phyloP scores from a whole-genome alignment of 2,797 vertebrate species.

The Carduelis carduelis region DNA sequence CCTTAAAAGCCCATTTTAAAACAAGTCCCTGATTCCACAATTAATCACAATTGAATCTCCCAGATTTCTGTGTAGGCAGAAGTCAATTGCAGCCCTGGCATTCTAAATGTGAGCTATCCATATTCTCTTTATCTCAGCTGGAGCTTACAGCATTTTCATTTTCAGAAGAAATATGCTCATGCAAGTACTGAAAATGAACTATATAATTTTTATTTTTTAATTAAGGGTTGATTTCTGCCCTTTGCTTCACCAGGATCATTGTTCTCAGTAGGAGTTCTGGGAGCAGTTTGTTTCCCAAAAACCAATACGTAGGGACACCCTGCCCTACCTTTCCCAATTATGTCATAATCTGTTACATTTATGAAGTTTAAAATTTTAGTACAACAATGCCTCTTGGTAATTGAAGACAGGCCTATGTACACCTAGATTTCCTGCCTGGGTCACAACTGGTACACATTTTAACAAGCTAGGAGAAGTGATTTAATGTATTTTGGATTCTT shows the following conservation, averaged over 20 bases:
- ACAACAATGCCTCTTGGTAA: not conserved
- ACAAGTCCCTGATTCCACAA: not conserved
- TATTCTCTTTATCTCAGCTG: not conserved
- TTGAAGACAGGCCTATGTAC: not conserved
- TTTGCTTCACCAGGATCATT: not conserved
- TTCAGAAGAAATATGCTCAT: not conserved
- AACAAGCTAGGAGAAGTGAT: not conserved
- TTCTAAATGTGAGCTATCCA: not conserved
- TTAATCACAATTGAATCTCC: not conserved
- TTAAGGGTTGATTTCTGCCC: not conserved
- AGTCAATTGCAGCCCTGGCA: not conserved
- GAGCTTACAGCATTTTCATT: not conserved
- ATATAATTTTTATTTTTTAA: not conserved
- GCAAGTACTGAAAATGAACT: not conserved
- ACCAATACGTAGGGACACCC: not conserved
- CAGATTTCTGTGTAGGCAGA: constrained; percentile 1
- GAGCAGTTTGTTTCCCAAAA: not conserved
- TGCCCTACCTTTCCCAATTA: fast-evolving
- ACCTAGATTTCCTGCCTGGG: not conserved
- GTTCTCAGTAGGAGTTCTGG: not conserved
- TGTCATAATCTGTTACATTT: not conserved
- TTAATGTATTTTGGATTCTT: not conserved
- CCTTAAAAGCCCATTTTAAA: constrained; percentile 17
- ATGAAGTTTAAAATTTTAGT: not conserved
- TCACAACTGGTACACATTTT: not conserved